Evolutionary conservation across 2,888 invertebrate species (phyloP), one percentile per base, ranked within the genome.

Genomic region (Colostygia pectinataria): DNA sequence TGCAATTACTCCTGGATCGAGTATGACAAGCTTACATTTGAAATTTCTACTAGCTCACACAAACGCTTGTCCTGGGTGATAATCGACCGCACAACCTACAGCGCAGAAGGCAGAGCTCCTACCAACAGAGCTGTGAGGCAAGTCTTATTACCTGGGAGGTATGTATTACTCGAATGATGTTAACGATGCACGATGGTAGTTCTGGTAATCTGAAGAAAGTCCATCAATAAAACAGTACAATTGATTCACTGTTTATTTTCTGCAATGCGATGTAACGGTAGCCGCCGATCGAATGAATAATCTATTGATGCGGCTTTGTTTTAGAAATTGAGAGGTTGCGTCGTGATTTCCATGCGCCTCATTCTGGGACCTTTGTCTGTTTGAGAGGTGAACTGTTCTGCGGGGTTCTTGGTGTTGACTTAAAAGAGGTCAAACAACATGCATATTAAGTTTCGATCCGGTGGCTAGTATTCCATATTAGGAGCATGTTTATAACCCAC

Each of bases 301-400:
- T 86, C 80, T 74, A 78, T 77, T 76, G 75, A 75, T 71, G 69
- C 71, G 69, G 79, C 82, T 88, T 87, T 84, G 88, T 85, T 83
- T 86, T 80, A 75, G 80, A 81, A 85, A 88, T 88, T 83, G 88
- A 85, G 83, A 81, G 82, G 83, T 83, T 75, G 69, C 46, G 56
- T 87, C 86, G 87, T 87, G 86, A 84, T 72, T 78, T 66, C 59
- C 60, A 63, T 75, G 77, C 63, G 77, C 78, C 75, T 82, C 80
- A 78, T 83, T 79, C 68, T 49, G 57, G 53, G 67, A 71, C 68
- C 70, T 68, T 69, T 69, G 66, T 64, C 62, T 66, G 61, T 66
- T 71, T 61, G 60, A 64, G 66, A 69, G 64, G 67, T 68, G 68
- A 71, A 73, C 65, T 71, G 46, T 44, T 50, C 31, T 34, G 40